Conservation (phyloP, 2,888 invertebrate genomes). For the Gerris lacustris region DNA sequence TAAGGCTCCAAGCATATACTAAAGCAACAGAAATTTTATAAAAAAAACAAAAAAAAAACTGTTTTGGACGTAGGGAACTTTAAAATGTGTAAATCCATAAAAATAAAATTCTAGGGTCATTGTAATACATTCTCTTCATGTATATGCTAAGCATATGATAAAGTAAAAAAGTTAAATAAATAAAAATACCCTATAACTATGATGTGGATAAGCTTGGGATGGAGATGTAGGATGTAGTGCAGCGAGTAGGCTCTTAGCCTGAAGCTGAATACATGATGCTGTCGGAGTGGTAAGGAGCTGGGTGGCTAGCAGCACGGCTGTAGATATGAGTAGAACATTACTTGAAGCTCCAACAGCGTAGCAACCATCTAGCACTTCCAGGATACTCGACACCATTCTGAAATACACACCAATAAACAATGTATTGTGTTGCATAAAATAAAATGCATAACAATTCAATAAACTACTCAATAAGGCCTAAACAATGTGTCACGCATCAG, state of each 20-base stretch:
- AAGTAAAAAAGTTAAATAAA: background rate
- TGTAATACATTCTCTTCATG: too few relatives aligned
- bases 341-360: slow-evolving; percentile 41
- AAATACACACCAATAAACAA: slow-evolving; percentile 30
- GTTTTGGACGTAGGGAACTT: too few relatives aligned
- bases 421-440: background rate
- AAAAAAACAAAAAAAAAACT: too few relatives aligned
- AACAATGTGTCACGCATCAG: too few relatives aligned
- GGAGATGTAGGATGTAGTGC: slow-evolving; percentile 61
- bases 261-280: slow-evolving; percentile 56
- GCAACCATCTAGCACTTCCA: slow-evolving; percentile 63
- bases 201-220: slow-evolving; percentile 45
- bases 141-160: background rate
- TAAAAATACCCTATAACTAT: slow-evolving; percentile 62
- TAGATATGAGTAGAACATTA: slow-evolving; percentile 38
- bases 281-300: slow-evolving; percentile 55
- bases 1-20: too few relatives aligned
- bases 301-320: slow-evolving; percentile 53
- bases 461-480: too few relatives aligned
- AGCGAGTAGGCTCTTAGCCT: slow-evolving; percentile 70
- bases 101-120: too few relatives aligned
- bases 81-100: too few relatives aligned
- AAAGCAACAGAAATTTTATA: too few relatives aligned
- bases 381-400: slow-evolving; percentile 51
- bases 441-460: too few relatives aligned